These are phyloP conservation scores for Eudemis profundana DNA, from an alignment of 2,888 invertebrate species.

Conservation along the genomic window DNA sequence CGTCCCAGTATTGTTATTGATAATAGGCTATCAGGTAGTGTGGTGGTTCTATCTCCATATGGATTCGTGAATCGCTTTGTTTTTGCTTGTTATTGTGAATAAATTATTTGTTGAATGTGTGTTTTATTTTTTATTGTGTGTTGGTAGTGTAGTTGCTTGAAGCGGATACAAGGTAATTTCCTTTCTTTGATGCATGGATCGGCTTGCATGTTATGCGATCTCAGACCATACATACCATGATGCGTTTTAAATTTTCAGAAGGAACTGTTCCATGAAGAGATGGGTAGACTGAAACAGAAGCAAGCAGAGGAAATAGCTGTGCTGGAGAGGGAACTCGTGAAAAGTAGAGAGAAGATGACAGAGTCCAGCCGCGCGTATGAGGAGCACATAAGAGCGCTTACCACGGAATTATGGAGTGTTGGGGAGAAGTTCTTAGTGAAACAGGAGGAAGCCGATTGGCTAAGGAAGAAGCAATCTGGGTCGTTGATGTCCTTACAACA, in stretches of 20 bases:
- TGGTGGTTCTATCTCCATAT: conserved; percentile 80
- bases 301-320: conserved; percentile 81
- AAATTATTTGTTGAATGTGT: conserved; percentile 70
- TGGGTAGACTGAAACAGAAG: conserved; percentile 78
- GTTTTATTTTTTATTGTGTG: conserved; percentile 73
- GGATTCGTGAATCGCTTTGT: conserved; percentile 67
- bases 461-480: conserved; percentile 71
- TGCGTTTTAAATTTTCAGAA: conserved; percentile 71
- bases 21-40: conserved; percentile 79
- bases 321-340: conserved; percentile 79
- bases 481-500: conserved; percentile 80
- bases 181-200: conserved; percentile 51
- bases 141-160: conserved; percentile 49
- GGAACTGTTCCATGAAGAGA: conserved; percentile 87
- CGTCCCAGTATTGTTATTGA: conserved; percentile 75
- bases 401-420: conserved; percentile 86
- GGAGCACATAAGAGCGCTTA: conserved; percentile 75
- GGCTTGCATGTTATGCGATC: conserved; percentile 51
- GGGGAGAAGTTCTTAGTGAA: conserved; percentile 86
- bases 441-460: conserved; percentile 84
- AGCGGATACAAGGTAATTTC: conserved; percentile 66
- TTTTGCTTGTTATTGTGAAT: conserved; percentile 59
- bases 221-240: conserved; percentile 16
- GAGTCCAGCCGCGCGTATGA: conserved; percentile 70
- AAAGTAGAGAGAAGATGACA: conserved; percentile 80